These are phyloP conservation scores for Aurelia aurita complex sp. Pacific DNA, from an alignment of 30 jellyfish, hydroid and myxozoan genomes.

Conservation along the genomic window DNA sequence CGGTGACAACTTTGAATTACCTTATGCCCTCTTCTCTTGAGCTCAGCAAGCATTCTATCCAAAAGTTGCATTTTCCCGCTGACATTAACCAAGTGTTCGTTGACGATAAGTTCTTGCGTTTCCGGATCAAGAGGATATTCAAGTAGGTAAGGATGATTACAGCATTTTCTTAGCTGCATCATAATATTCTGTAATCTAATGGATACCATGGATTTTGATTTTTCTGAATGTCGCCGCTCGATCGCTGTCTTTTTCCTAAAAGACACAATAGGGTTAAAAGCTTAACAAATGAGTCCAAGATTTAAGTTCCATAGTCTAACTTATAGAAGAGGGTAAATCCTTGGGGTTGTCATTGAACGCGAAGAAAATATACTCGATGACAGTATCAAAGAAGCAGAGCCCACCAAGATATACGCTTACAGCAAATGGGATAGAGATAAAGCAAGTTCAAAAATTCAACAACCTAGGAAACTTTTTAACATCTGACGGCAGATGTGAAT, in stretches of 20 bases:
- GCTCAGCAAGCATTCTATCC: conserved; percentile 82
- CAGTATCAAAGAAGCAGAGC: too few relatives aligned
- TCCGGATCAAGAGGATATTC: conserved; percentile 87
- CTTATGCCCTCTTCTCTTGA: conserved; percentile 88
- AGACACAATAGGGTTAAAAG: too few relatives aligned
- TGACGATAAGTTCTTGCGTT: conserved; percentile 60
- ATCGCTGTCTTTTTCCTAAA: conserved; percentile 46
- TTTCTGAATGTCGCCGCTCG: conserved; percentile 21
- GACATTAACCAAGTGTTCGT: conserved; percentile 61
- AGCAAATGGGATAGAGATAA: too few relatives aligned
- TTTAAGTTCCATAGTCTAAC: too few relatives aligned
- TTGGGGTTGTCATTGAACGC: too few relatives aligned
- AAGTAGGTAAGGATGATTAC: conserved; percentile 93
- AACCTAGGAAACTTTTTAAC: too few relatives aligned
- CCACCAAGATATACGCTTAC: too few relatives aligned
- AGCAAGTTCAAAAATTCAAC: too few relatives aligned
- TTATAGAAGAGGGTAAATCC: too few relatives aligned
- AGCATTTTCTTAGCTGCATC: conserved; percentile 92
- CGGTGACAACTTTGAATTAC: conserved; percentile 17
- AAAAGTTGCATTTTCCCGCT: conserved; percentile 90
- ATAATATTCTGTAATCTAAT: conserved; percentile 60
- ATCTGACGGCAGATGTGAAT: too few relatives aligned
- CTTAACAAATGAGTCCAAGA: too few relatives aligned
- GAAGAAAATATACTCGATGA: too few relatives aligned
- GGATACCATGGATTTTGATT: conserved; percentile 56